phyloP scores from a whole-genome alignment of 1,140 invertebrate species.

The Cydia amplana region DNA sequence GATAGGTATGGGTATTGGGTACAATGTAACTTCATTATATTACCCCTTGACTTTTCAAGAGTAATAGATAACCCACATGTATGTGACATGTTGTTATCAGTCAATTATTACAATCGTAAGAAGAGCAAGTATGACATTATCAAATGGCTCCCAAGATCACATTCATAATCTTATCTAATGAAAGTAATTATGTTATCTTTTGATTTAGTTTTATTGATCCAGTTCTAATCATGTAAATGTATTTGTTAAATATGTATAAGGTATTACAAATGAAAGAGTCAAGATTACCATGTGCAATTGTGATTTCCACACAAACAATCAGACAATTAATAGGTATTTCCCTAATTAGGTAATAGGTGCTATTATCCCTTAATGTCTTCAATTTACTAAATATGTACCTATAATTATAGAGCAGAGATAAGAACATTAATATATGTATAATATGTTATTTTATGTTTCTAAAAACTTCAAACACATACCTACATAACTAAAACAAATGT shows the following conservation, averaged over 20 bases:
- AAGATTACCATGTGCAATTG: neutral
- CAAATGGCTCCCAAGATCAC: neutral
- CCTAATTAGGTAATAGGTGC: neutral
- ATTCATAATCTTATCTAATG: neutral
- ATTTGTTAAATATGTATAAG: no score
- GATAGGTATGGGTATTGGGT: neutral
- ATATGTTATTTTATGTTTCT: no score
- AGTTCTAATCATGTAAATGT: neutral
- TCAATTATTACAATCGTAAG: neutral
- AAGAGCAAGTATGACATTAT: neutral
- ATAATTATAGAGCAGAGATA: no score
- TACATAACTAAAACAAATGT: neutral
- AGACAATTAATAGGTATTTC: neutral
- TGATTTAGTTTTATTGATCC: neutral
- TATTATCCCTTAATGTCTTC: neutral
- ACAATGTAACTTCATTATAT: neutral
- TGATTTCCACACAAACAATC: neutral
- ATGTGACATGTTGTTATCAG: neutral
- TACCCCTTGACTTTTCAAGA: conserved; percentile 8
- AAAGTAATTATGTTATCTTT: neutral
- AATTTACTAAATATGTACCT: neutral
- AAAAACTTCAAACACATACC: neutral
- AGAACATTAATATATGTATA: no score
- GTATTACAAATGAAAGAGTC: no score
- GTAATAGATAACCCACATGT: neutral